These are phyloP conservation scores for Microctonus aethiopoides DNA, from an alignment of 2,888 invertebrate species.

Conservation along the genomic window DNA sequence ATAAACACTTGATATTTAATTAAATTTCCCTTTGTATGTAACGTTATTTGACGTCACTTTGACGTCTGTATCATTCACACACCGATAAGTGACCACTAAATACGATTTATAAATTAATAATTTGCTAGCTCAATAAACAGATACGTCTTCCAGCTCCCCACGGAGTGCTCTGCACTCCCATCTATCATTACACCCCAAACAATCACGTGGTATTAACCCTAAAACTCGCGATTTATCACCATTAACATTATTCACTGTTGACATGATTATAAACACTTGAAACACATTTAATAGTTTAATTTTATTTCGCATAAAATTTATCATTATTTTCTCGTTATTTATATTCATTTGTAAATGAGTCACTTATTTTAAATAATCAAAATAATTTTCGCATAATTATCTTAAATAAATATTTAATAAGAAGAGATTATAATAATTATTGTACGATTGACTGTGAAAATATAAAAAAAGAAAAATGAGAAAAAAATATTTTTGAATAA, in stretches of 20 bases:
- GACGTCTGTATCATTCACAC: slow-evolving; percentile 8
- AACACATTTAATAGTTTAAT: not conserved
- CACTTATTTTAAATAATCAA: not conserved
- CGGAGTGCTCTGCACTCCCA: slow-evolving; percentile 8
- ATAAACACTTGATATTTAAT: not conserved
- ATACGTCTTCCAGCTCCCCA: not conserved
- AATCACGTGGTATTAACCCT: slow-evolving; percentile 14
- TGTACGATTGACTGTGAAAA: too few relatives aligned
- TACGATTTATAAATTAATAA: not conserved
- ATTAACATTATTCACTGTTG: not conserved
- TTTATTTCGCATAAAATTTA: not conserved
- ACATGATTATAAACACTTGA: not conserved
- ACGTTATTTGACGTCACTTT: not conserved
- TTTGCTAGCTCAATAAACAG: slow-evolving; percentile 7
- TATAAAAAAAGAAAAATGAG: not conserved
- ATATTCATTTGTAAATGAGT: not conserved
- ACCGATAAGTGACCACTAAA: slow-evolving; percentile 1
- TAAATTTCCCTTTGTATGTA: not conserved
- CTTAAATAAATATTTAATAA: not conserved
- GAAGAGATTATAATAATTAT: not conserved
- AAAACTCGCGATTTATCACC: not conserved
- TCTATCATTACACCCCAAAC: slow-evolving; percentile 21
- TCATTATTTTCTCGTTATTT: not conserved
- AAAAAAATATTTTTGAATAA: not conserved
- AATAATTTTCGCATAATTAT: not conserved